These are phyloP conservation scores for Eulemur albifrons DNA, from an alignment of 2,797 vertebrate genomes.

Conservation along the genomic window DNA sequence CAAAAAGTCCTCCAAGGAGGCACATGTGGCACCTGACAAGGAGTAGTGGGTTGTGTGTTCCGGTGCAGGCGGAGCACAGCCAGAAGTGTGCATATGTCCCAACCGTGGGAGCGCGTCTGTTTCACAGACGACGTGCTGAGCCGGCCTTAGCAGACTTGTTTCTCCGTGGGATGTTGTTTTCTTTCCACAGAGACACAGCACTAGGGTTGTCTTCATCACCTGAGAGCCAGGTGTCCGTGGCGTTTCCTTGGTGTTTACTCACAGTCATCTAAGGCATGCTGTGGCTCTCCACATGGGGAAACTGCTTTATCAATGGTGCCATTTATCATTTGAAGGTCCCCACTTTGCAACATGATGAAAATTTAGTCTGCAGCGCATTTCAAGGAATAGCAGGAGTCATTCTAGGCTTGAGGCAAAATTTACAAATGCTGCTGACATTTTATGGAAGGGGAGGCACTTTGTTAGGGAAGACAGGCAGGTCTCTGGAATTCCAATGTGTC, in stretches of 20 bases:
- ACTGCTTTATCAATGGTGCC: background rate
- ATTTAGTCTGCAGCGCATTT: background rate
- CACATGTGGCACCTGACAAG: background rate
- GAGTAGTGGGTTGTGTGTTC: background rate
- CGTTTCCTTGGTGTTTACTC: background rate
- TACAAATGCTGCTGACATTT: background rate
- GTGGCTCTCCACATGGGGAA: background rate
- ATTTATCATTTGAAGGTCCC: background rate
- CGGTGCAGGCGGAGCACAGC: background rate
- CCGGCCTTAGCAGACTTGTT: background rate
- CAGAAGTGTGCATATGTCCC: background rate
- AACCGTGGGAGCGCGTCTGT: background rate
- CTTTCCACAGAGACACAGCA: background rate
- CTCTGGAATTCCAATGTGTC: background rate
- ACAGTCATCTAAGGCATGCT: background rate
- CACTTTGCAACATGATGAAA: background rate
- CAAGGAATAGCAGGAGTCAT: background rate
- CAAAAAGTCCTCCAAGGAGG: background rate
- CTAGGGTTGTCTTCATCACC: background rate
- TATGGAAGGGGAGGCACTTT: background rate
- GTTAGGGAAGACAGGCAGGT: background rate
- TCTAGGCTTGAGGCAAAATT: background rate
- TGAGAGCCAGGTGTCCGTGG: background rate
- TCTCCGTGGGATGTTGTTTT: slow-evolving; percentile 13
- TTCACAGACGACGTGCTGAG: background rate